Base-by-base conservation (phyloP, 2,888 invertebrate species). In the Limnephilus auricula region DNA sequence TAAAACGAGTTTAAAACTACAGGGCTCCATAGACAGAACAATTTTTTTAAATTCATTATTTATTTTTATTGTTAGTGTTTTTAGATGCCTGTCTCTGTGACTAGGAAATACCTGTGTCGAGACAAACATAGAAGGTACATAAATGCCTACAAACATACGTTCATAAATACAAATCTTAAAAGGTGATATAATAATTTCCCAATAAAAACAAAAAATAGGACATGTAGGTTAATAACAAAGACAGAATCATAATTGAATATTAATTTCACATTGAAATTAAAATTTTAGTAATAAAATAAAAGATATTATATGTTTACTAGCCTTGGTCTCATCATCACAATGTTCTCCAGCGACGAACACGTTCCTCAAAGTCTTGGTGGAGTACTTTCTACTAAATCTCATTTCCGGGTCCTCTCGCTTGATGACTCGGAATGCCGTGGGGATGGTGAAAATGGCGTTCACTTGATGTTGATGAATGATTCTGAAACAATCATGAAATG, bases 291-390 rank as follows among this genome's bases (percentile, higher is more conserved):
- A 25, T 18, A 85, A n/a, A 65, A 30, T 87, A 93, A 25, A 25
- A 9, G 18, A 3, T 9, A 25, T 6, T 65, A 9, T 25, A 2
- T 25, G 18, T n/a, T 65, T 1, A 31, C 94, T 94, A 91, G 96
- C 96, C 95, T 98, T 97, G 0, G 99, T 98, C 94, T 99, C 99
- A 93, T 98, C 97, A 94, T 99, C 99, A 94, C 99, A 98, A 94
- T 99, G 98, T 94, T 99, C 99, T 0, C 99, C 99, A 85, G 98
- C 98, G 9, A 98, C 97, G 94, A 98, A 98, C 90, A 99, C 96
- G 2, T 96, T 96, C 93, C 97, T 96, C 92, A 98, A 94, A 92
- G 97, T 97, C 91, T 97, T 97, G 30, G 96, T 96, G 89, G 97
- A 97, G 94, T 98, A 98, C 93, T 97, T 96, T 40, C 96, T 95